Evolutionary conservation across 2,113 vertebrate species (phyloP).

Genomic region (Polypterus senegalus): DNA sequence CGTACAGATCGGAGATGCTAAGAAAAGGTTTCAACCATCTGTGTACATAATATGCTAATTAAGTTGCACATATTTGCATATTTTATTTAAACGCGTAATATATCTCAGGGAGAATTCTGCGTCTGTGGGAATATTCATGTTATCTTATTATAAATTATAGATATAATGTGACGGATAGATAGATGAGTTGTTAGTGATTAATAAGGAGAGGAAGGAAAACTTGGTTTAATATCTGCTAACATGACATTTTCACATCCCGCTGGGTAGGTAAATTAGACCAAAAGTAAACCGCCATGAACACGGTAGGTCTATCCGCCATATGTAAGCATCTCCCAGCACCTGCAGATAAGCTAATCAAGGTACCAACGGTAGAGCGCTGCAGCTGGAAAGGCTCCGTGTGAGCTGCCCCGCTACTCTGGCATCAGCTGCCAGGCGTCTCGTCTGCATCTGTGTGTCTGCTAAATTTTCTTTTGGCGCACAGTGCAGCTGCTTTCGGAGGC

Average conservation of each 20-base stretch:
- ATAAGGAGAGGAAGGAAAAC: not conserved
- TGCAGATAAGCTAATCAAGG: not conserved
- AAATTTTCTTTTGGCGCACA: conserved; percentile 5
- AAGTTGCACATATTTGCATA: no score
- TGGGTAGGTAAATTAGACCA: not conserved
- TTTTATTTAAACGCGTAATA: no score
- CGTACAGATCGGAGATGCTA: no score
- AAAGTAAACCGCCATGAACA: not conserved
- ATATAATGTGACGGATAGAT: not conserved
- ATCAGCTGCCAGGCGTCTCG: not conserved
- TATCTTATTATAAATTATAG: not conserved
- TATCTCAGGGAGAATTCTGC: no score
- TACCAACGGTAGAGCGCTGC: not conserved
- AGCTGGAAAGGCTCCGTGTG: not conserved
- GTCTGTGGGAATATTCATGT: no score
- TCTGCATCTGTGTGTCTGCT: conserved; percentile 9
- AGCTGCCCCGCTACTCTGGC: not conserved
- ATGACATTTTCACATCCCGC: not conserved
- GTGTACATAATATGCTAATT: no score
- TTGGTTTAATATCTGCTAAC: not conserved
- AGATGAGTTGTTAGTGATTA: not conserved
- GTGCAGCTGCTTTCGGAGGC: not conserved
- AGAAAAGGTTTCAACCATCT: no score
- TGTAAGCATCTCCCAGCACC: conserved; percentile 19
- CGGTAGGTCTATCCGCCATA: not conserved